Base-by-base conservation (phyloP, 2,797 vertebrate species). In the Diplodus puntazzo region DNA sequence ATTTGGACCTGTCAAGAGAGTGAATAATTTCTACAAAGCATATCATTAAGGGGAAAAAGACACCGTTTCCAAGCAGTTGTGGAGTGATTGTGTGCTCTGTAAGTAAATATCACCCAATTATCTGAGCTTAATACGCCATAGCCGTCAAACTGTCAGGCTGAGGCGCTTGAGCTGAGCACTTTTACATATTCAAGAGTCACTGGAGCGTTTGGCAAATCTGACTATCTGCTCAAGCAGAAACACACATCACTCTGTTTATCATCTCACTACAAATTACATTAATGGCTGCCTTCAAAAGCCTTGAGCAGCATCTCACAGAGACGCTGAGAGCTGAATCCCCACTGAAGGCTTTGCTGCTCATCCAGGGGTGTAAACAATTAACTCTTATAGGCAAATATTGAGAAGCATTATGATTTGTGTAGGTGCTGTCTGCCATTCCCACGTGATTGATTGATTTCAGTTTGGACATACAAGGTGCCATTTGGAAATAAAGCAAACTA, bases 71-170 rank as follows among this genome's bases (percentile, higher is more conserved):
- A 55, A 85, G 88, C 69, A 61, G 69, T 73, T 81, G 84, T 81
- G 75, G 82, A 92, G 79, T 86, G 88, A 92, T 81, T 87, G 90
- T 91, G 86, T 88, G 88, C 83, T 87, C 85, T 85, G 87, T 88
- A 88, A 94, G 92, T 94, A 94, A 94, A 95, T 94, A 92, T 92
- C 89, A 87, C 81, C 93, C 90, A 94, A 93, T 95, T 95, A 93
- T 92, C 90, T 86, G 75, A 86, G 89, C 90, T 88, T 94, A 94
- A 94, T 91, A 93, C 79, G 69, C 88, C 92, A 84, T 77, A 88
- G 89, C 88, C 83, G 69, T 93, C 93, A 94, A 94, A 93, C 89
- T 94, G 94, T 92, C 93, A 94, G 85, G 79, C 83, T 84, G 76
- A 82, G 30, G 82, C 59, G 60, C 87, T 86, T 86, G 86, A 93